Base-by-base conservation (phyloP, 2,888 invertebrate species). In the Lasius fuliginosus region DNA sequence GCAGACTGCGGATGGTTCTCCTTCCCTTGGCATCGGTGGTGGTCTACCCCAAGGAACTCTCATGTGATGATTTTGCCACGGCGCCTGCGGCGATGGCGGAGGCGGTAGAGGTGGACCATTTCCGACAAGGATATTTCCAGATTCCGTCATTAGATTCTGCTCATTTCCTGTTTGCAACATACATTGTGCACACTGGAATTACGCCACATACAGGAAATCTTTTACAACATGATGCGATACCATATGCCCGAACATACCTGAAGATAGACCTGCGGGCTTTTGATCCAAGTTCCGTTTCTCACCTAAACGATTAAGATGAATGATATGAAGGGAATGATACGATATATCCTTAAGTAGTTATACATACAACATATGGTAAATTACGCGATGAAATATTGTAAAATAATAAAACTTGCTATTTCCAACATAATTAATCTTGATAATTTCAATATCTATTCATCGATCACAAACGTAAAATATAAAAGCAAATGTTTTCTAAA, bases 241-340 rank as follows among this genome's bases (percentile, higher is more conserved):
- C 8, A 42, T 40, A 23, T 27, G 18, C 12, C 5, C 1, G n/a
- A 36, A 36, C 58, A 2, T 91, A 94, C 94, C 94, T 92, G 93
- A 86, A 88, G 91, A 93, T 83, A 91, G 90, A 88, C 92, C 93
- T 73, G 90, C 75, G 85, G 91, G 75, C 82, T 92, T 92, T 69
- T 93, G 94, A 49, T 94, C 94, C 92, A 92, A 83, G 86, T 87
- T 90, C 83, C 94, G 93, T 89, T 94, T 94, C 82, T 95, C 94
- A 95, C 93, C 94, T 95, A 92, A 82, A 90, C 85, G 86, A 91
- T 88, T 79, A 87, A 89, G 88, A 87, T 64, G 23, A 27, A 65
- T 82, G 42, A 81, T 82, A 85, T 85, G 42, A 85, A 87, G 75
- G 33, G 40, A 68, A 79, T 23, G 53, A 60, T 60, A 87, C 67